Evolutionary conservation across 2,113 vertebrate genomes (phyloP), one percentile per base, ranked within the genome.

Genomic region (Chaetura pelagica): DNA sequence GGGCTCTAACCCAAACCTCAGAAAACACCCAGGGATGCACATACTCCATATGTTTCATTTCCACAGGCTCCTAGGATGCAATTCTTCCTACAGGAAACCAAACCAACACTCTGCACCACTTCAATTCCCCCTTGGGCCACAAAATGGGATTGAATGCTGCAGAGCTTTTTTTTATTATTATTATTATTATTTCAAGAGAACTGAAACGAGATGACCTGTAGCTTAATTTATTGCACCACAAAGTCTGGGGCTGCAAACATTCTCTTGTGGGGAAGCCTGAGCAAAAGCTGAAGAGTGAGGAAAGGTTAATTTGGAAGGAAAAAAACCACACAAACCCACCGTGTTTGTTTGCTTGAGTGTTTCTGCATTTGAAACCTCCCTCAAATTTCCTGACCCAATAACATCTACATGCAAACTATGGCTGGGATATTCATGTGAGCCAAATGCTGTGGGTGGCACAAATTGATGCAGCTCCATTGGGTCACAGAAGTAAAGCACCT

Each of bases 1-100:
- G 79, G 78, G 59, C 5, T 4, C 40, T 90, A 90, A 91, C 94
- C 93, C 91, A 96, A 61, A 51, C 30, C 83, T 88, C 23, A 38
- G 83, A 71, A 82, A 93, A 89, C 77, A 61, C 9, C 69, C 35
- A 5, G 5, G 8, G 32, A n/a, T 0, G 22, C 73, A 89, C 9
- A 2, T 46, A 86, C 38, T 82, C 67, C 68, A 1, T 44, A 78
- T 7, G 49, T 66, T 61, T 46, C 87, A 29, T 13, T 29, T 26
- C 10, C 66, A 8, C 4, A 23, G 48, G 44, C 63, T 44, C 52
- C 29, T 2, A 35, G 74, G 68, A 26, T 46, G 86, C 61, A 87
- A 82, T 62, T 46, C 62, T 72, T 84, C 84, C 71, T n/a, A 3
- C n/a, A 61, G 84, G 90, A 71, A 91, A 74, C 44, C 81, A 55